A percentile compares a stretch with the other conserved stretches of the same genome.
Conservation (phyloP, 2,113 vertebrate species). For the Solea senegalensis region DNA sequence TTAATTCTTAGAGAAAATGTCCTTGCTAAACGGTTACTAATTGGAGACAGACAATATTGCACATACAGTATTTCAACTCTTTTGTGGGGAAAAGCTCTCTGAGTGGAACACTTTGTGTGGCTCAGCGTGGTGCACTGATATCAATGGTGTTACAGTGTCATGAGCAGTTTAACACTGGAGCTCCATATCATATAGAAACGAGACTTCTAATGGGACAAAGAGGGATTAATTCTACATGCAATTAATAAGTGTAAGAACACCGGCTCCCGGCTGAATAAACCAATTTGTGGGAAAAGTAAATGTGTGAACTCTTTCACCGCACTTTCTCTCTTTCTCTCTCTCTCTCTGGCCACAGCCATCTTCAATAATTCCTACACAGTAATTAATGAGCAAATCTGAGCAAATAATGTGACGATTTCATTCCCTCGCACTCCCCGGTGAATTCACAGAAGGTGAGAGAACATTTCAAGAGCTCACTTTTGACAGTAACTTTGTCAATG, state of each 20-base stretch:
- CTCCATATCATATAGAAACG: constrained; percentile 21
- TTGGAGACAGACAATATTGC: no score
- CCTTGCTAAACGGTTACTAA: no score
- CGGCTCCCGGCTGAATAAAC: constrained; percentile 40
- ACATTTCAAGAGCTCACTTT: constrained; percentile 23
- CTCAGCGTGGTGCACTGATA: constrained; percentile 11
- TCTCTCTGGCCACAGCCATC: constrained; percentile 25
- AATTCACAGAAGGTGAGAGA: constrained; percentile 28
- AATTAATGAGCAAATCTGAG: constrained; percentile 53
- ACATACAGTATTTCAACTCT: not conserved
- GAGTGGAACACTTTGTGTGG: constrained; percentile 1
- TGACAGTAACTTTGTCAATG: no score
- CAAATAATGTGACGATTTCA: constrained; percentile 34
- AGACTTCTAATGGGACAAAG: constrained; percentile 45
- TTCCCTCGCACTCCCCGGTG: not conserved
- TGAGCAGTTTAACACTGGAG: constrained; percentile 9
- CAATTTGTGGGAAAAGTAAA: constrained; percentile 46
- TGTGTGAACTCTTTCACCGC: constrained; percentile 26
- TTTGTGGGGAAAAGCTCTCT: constrained; percentile 1
- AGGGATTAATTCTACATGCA: constrained; percentile 47
- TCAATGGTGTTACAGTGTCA: not conserved
- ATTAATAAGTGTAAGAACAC: constrained; percentile 66
- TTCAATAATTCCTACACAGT: constrained; percentile 45
- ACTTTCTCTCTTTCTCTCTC: not conserved
- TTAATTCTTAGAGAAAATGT: no score